Evolutionary conservation across 2,888 invertebrate species (phyloP).

Genomic region (Laspeyria flexula): DNA sequence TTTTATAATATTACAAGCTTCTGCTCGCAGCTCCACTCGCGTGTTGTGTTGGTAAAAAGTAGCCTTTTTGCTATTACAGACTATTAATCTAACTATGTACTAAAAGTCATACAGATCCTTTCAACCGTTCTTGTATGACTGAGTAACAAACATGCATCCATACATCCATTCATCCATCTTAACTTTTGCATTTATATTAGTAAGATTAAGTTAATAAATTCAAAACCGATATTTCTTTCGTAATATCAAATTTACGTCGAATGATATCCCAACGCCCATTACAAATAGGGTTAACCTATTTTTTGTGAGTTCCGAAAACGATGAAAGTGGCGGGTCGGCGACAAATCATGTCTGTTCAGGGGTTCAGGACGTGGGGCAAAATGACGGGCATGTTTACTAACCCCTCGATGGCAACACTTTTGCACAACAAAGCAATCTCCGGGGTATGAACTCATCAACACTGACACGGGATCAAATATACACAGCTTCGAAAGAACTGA

Average conservation of each 20-base stretch:
- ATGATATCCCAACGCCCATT: slow-evolving; percentile 12
- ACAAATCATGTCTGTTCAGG: slow-evolving; percentile 59
- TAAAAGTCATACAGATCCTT: too few species aligned
- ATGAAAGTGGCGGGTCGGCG: slow-evolving; percentile 49
- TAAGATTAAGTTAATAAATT: not conserved
- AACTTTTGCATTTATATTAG: not conserved
- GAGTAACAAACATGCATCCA: too few species aligned
- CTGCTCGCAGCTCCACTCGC: too few species aligned
- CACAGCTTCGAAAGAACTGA: slow-evolving; percentile 51
- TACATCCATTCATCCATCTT: too few species aligned
- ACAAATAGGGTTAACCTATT: slow-evolving; percentile 28
- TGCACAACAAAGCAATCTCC: slow-evolving; percentile 54
- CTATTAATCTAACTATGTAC: too few species aligned
- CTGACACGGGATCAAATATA: slow-evolving; percentile 59
- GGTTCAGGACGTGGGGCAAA: slow-evolving; percentile 53
- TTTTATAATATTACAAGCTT: too few species aligned
- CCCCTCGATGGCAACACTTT: slow-evolving; percentile 51
- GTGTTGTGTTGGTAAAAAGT: too few species aligned
- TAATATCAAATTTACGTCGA: slow-evolving; percentile 19
- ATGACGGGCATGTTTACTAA: slow-evolving; percentile 57
- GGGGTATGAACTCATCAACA: slow-evolving; percentile 56
- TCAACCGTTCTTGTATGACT: too few species aligned
- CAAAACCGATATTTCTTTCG: slow-evolving; percentile 1
- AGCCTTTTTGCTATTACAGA: too few species aligned
- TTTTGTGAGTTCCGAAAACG: slow-evolving; percentile 29